Conservation (phyloP, 2,888 invertebrate species). For the Laothoe populi region DNA sequence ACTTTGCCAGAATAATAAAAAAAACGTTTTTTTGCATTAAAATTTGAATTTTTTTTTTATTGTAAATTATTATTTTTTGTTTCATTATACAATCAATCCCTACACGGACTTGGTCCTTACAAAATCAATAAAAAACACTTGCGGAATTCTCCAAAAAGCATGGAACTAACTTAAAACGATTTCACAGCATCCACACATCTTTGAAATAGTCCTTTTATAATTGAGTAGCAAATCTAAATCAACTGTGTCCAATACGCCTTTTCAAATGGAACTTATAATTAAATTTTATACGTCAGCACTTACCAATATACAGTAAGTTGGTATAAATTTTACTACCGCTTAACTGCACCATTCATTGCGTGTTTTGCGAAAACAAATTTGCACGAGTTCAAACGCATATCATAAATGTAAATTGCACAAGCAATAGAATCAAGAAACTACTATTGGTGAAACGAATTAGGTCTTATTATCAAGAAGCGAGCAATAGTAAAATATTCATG, state of each 20-base stretch:
- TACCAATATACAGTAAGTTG: neutral
- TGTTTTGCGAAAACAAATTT: slow-evolving; percentile 1
- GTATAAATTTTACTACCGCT: neutral
- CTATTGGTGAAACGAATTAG: slow-evolving; percentile 15
- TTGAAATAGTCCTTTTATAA: neutral
- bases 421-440: slow-evolving; percentile 5
- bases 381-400: neutral
- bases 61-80: too few species aligned
- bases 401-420: neutral
- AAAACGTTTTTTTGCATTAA: too few species aligned
- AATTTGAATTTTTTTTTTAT: too few species aligned
- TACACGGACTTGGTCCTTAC: too few species aligned
- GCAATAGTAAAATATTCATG: slow-evolving; percentile 10
- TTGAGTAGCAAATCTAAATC: neutral
- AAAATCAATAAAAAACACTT: too few species aligned
- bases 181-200: neutral
- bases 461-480: slow-evolving; percentile 18
- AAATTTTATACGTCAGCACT: neutral
- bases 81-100: too few species aligned
- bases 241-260: neutral
- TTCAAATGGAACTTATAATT: neutral
- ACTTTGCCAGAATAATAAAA: too few species aligned
- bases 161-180: neutral
- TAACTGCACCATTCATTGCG: neutral
- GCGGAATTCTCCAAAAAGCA: too few species aligned